Conservation (phyloP, 2,888 invertebrate species). For the Sphaerophoria rueppellii region DNA sequence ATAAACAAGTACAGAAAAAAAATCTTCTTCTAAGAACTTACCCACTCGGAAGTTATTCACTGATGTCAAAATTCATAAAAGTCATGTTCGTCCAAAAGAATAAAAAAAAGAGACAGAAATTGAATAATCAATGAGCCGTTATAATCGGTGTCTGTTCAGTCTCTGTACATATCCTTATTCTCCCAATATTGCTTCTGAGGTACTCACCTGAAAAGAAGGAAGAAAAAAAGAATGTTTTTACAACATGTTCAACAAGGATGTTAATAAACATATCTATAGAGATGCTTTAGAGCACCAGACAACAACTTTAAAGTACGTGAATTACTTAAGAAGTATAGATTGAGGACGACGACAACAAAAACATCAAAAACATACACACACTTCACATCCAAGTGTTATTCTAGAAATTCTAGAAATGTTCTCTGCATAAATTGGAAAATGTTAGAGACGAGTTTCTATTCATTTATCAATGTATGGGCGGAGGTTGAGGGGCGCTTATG, state of each 20-base stretch:
- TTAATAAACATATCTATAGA: constrained; percentile 2
- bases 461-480: background rate
- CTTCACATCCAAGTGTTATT: constrained; percentile 38
- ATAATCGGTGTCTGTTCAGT: background rate
- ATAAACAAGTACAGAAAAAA: background rate
- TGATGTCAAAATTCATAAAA: constrained; percentile 8
- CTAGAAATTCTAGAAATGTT: background rate
- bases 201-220: constrained; percentile 57
- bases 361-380: background rate
- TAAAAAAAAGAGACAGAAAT: background rate
- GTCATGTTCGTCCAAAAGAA: background rate
- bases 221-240: constrained; percentile 17
- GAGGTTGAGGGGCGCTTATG: background rate
- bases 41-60: constrained; percentile 4
- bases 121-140: constrained; percentile 2
- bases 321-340: constrained; percentile 20
- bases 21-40: background rate
- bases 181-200: background rate
- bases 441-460: background rate
- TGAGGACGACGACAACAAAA: constrained; percentile 8
- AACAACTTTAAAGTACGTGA: constrained; percentile 43
- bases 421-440: too few species aligned
- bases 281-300: background rate
- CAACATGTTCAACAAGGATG: constrained; percentile 19
- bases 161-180: background rate